Percentiles rank a stretch among this genome's conserved stretches.
Evolutionary conservation across 2,113 vertebrate species (phyloP).

Genomic region (Phyllopteryx taeniolatus): DNA sequence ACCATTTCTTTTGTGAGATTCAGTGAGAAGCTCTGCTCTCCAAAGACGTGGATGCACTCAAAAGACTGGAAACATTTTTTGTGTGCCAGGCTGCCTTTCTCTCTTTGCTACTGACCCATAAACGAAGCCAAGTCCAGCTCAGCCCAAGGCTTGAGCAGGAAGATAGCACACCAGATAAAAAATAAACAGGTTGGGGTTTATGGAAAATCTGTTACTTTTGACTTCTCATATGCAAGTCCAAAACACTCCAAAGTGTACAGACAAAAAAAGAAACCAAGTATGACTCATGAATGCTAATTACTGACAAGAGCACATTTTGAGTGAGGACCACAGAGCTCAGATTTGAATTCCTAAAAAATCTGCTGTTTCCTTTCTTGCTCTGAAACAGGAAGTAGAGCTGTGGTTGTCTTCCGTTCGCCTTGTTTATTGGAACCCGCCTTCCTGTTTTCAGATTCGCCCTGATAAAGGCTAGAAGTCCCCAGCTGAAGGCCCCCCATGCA

Average conservation of each 20-base stretch:
- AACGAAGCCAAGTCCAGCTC: slow-evolving; percentile 38
- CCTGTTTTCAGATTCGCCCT: slow-evolving; percentile 77
- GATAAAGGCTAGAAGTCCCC: slow-evolving; percentile 67
- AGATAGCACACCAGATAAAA: slow-evolving; percentile 21
- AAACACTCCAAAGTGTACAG: background rate
- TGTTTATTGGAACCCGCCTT: slow-evolving; percentile 74
- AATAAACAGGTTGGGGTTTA: slow-evolving; percentile 25
- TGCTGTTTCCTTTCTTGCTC: slow-evolving; percentile 67
- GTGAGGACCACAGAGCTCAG: slow-evolving; percentile 23
- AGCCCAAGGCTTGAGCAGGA: slow-evolving; percentile 5
- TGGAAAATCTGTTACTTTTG: slow-evolving; percentile 9
- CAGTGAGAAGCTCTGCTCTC: slow-evolving; percentile 26
- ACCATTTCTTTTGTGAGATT: slow-evolving; percentile 25
- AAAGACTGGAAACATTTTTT: slow-evolving; percentile 36
- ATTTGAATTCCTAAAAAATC: slow-evolving; percentile 78
- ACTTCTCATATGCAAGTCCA: background rate
- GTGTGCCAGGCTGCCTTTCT: slow-evolving; percentile 25
- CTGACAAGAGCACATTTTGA: background rate
- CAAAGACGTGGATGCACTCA: slow-evolving; percentile 21
- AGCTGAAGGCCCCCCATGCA: slow-evolving; percentile 26
- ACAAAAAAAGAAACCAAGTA: background rate
- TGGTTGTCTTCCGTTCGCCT: slow-evolving; percentile 63
- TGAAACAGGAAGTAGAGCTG: slow-evolving; percentile 71
- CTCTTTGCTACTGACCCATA: slow-evolving; percentile 44
- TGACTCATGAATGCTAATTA: background rate